Evolutionary conservation across 2,113 vertebrate species (phyloP).

Genomic region (Trematocara marginatum): DNA sequence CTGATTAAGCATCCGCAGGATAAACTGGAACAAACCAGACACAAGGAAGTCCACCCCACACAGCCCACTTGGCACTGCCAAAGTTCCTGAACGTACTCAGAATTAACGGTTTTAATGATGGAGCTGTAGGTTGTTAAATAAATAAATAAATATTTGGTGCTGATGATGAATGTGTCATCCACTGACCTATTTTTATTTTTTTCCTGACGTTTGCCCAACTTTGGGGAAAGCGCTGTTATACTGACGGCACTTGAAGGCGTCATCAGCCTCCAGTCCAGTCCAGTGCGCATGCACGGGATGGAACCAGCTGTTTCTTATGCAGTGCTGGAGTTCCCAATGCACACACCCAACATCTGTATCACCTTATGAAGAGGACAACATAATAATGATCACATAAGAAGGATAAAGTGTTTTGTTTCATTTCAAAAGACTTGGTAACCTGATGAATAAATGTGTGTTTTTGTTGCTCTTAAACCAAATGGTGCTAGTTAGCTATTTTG

Average conservation of each 20-base stretch:
- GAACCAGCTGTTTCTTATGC: constrained; percentile 28
- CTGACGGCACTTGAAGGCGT: not conserved
- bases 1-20: not conserved
- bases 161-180: not conserved
- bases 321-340: not conserved
- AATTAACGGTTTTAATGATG: not conserved
- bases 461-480: not conserved
- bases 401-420: not conserved
- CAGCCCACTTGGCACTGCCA: not conserved
- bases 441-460: not conserved
- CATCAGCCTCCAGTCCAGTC: not conserved
- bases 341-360: constrained; percentile 31
- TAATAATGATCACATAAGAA: not conserved
- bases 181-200: accelerated
- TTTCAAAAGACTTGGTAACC: not conserved
- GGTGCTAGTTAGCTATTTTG: not conserved
- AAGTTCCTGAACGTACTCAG: not conserved
- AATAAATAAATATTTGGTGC: not conserved
- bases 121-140: not conserved
- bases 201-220: not conserved
- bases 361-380: not conserved
- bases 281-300: constrained; percentile 21
- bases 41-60: not conserved
- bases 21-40: not conserved
- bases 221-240: not conserved